Conservation (phyloP, 2,113 vertebrate species). For the Nesogale talazaci region DNA sequence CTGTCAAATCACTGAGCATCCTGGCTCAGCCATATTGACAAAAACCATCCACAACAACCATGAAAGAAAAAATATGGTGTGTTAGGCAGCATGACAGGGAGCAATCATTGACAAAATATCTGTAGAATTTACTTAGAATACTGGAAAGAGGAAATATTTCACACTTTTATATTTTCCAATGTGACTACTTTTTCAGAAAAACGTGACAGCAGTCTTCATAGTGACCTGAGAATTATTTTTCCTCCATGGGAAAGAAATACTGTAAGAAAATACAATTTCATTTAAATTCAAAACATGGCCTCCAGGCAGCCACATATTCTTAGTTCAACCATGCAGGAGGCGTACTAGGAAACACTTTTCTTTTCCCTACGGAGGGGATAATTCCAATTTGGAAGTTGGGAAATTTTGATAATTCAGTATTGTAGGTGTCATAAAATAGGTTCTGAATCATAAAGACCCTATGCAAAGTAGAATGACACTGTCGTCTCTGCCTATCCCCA, state of each 20-base stretch:
- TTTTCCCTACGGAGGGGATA: not conserved
- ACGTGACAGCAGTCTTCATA: rapidly evolving
- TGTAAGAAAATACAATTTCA: not conserved
- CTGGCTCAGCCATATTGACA: too few relatives aligned
- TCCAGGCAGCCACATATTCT: not conserved
- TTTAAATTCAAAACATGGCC: rapidly evolving
- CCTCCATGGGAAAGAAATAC: rapidly evolving
- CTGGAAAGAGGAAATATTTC: not conserved
- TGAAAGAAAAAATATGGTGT: too few relatives aligned
- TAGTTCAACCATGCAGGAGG: rapidly evolving
- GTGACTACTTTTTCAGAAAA: not conserved
- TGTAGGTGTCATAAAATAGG: too few relatives aligned
- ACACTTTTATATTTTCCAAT: not conserved
- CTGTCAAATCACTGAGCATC: too few relatives aligned
- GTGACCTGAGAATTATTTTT: not conserved
- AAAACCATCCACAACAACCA: too few relatives aligned
- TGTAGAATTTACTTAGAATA: not conserved
- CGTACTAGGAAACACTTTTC: not conserved
- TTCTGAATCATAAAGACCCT: too few relatives aligned
- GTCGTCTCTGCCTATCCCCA: too few relatives aligned
- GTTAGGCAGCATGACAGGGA: too few relatives aligned
- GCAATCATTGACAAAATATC: too few relatives aligned
- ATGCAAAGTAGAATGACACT: too few relatives aligned
- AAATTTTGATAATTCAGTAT: not conserved
- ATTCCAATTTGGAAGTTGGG: not conserved